Evolutionary conservation across 2,888 invertebrate genomes (phyloP).

Genomic region (Cecidostiba fungosa): DNA sequence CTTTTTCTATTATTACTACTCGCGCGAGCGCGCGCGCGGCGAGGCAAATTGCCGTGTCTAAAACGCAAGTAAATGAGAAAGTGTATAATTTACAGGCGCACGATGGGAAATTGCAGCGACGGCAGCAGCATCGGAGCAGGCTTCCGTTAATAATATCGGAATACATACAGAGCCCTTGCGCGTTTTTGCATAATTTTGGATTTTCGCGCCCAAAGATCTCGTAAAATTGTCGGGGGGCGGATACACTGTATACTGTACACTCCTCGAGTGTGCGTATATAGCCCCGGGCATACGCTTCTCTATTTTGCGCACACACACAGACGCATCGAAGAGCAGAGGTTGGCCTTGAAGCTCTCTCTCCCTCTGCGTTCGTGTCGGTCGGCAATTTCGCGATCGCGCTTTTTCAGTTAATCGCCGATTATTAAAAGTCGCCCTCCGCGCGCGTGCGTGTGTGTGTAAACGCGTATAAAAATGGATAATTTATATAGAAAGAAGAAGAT

Average conservation of each 20-base stretch:
- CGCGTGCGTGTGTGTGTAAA: not conserved
- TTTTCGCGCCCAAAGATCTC: not conserved
- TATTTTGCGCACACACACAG: constrained; percentile 1
- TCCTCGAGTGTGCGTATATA: not conserved
- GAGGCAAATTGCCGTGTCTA: constrained; percentile 39
- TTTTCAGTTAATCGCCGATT: constrained; percentile 59
- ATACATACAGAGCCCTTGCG: not conserved
- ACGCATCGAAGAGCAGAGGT: too few relatives aligned
- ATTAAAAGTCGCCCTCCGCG: constrained; percentile 24
- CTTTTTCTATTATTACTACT: constrained; percentile 49
- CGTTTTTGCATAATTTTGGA: constrained; percentile 36
- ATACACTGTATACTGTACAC: not conserved
- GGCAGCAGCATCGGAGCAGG: not conserved
- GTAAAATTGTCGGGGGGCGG: constrained; percentile 24
- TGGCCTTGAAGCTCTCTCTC: constrained; percentile 23
- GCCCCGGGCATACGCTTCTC: constrained; percentile 8
- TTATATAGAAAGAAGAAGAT: not conserved
- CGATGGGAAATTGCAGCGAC: constrained; percentile 31
- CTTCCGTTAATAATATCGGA: constrained; percentile 43
- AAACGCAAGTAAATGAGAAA: constrained; percentile 55
- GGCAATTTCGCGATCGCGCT: constrained; percentile 55
- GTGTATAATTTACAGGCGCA: constrained; percentile 43
- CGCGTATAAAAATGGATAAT: not conserved
- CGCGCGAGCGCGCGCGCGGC: not conserved
- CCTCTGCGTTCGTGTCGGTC: constrained; percentile 49